A percentile compares a stretch with the other conserved stretches of the same genome.
Evolutionary conservation across 1,140 invertebrate genomes (phyloP).

Genomic region (Daktulosphaira vitifoliae): DNA sequence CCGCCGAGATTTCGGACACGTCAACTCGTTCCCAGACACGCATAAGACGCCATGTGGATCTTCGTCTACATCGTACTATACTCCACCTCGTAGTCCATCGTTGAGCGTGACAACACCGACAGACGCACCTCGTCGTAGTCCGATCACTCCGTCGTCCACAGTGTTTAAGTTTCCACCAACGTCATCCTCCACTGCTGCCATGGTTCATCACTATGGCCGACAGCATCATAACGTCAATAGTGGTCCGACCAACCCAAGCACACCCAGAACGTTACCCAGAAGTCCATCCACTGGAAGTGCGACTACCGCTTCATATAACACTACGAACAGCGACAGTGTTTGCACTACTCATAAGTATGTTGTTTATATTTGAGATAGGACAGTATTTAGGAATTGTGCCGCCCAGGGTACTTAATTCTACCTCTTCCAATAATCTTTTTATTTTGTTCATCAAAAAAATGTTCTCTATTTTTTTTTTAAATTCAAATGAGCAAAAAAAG

Average conservation of each 20-base stretch:
- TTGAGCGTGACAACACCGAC: conserved; percentile 19
- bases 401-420: no score
- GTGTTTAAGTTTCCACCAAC: conserved; percentile 22
- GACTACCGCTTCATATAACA: background rate
- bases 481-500: no score
- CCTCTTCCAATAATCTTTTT: no score
- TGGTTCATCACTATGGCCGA: conserved; percentile 1
- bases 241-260: background rate
- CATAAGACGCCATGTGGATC: conserved; percentile 6
- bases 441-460: no score
- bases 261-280: conserved; percentile 6
- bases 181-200: background rate
- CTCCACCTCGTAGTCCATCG: conserved; percentile 7
- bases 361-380: no score
- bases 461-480: no score
- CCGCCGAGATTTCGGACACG: conserved; percentile 14
- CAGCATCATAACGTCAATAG: background rate
- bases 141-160: conserved; percentile 17
- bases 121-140: conserved; percentile 8
- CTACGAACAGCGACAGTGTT: conserved; percentile 4
- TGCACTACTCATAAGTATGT: background rate
- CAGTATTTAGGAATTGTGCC: no score
- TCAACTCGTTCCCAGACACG: conserved; percentile 17
- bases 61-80: conserved; percentile 13
- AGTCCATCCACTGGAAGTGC: conserved; percentile 28